These are phyloP conservation scores for Dioctria rufipes DNA, from an alignment of 2,888 invertebrate species.

Conservation along the genomic window DNA sequence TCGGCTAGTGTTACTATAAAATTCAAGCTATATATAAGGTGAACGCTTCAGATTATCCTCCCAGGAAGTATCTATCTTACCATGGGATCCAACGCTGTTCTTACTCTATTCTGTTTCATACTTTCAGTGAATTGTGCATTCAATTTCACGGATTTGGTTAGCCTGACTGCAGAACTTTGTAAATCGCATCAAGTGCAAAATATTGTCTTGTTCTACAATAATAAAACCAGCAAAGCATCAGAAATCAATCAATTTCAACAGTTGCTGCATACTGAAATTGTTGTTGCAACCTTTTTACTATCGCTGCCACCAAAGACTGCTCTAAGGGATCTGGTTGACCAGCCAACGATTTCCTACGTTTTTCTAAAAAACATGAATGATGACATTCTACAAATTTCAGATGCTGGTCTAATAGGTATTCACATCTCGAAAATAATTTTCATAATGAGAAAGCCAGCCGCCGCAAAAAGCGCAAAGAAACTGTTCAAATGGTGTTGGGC, in stretches of 20 bases:
- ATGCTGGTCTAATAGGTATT: conserved; percentile 1
- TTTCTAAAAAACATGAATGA: not conserved
- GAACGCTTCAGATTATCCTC: too few relatives aligned
- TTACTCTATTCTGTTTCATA: not conserved
- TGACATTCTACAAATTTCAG: not conserved
- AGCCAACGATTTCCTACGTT: conserved; percentile 21
- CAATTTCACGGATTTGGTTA: not conserved
- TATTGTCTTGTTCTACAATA: conserved; percentile 26
- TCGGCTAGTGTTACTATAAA: too few relatives aligned
- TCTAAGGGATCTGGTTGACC: not conserved
- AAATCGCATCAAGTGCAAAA: conserved; percentile 4
- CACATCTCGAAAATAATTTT: conserved; percentile 32
- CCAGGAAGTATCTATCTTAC: not conserved
- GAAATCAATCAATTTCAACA: conserved; percentile 20
- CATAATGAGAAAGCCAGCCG: not conserved
- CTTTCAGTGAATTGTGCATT: not conserved
- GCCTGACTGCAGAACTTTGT: not conserved
- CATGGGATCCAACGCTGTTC: not conserved
- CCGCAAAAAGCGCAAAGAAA: not conserved
- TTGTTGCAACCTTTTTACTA: conserved; percentile 14
- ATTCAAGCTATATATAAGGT: too few relatives aligned
- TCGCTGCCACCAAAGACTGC: not conserved
- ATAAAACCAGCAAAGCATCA: not conserved
- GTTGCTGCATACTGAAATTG: conserved; percentile 7
- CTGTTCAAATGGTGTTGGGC: conserved; percentile 45